These are phyloP conservation scores for Pristis pectinata DNA, from an alignment of 2,797 vertebrate species.

Conservation along the genomic window DNA sequence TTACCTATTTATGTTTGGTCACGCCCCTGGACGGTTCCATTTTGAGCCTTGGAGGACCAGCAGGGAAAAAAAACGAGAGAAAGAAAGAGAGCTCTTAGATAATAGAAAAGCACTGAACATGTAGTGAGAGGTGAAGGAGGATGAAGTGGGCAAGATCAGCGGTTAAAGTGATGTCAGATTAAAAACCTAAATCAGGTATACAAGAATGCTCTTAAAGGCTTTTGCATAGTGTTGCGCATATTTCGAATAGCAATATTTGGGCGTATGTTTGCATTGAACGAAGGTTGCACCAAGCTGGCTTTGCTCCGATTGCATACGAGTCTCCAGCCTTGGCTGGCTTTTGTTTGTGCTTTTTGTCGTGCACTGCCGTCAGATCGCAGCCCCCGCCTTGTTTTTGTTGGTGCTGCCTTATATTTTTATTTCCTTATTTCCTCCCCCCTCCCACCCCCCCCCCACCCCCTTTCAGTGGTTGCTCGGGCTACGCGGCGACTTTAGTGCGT, in stretches of 20 bases:
- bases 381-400: constrained; percentile 34
- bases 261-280: constrained; percentile 27
- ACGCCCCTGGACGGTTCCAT: constrained; percentile 69
- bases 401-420: constrained; percentile 12
- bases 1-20: constrained; percentile 60
- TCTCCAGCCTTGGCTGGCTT: constrained; percentile 4
- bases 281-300: constrained; percentile 26
- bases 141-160: constrained; percentile 53
- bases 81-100: constrained; percentile 57
- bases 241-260: constrained; percentile 25
- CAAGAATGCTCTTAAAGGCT: background rate
- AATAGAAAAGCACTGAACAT: constrained; percentile 61
- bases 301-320: constrained; percentile 25
- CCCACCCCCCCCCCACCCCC: background rate
- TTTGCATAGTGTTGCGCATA: constrained; percentile 31
- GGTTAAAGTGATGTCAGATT: constrained; percentile 61
- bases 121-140: constrained; percentile 60
- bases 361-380: constrained; percentile 23
- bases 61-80: constrained; percentile 28
- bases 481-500: constrained; percentile 14
- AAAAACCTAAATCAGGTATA: constrained; percentile 64
- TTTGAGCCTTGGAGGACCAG: constrained; percentile 42
- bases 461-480: constrained; percentile 18
- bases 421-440: background rate
- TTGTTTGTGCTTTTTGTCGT: constrained; percentile 29